Evolutionary conservation across 2,888 invertebrate species (phyloP).

Genomic region (Noctua janthe): DNA sequence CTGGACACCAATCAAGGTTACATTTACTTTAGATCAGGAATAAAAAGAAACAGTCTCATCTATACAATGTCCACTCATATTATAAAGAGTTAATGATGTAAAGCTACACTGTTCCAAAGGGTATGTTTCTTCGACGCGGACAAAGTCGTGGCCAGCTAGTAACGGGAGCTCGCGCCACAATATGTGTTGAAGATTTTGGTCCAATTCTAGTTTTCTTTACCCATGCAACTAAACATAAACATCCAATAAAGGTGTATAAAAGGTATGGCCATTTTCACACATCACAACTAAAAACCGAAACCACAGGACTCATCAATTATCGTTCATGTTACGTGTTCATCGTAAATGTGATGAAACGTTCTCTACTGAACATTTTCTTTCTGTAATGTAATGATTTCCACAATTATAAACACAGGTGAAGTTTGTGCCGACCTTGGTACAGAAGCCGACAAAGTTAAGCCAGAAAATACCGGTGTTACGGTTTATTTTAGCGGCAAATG

Average conservation of each 20-base stretch:
- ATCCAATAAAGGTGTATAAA: not conserved
- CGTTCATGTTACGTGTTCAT: no score
- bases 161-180: not conserved
- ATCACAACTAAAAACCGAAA: not conserved
- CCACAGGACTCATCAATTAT: not conserved
- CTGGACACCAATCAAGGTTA: not conserved
- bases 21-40: not conserved
- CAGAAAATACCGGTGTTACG: slow-evolving; percentile 28
- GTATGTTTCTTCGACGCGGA: not conserved
- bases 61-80: not conserved
- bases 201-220: not conserved
- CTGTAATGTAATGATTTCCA: slow-evolving; percentile 25
- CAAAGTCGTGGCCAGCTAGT: not conserved
- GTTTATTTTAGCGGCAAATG: slow-evolving; percentile 50
- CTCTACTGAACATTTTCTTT: slow-evolving; percentile 24
- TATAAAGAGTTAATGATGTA: not conserved
- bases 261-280: no score
- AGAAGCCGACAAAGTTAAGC: slow-evolving; percentile 39
- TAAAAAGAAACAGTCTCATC: not conserved
- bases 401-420: slow-evolving; percentile 51
- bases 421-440: slow-evolving; percentile 34
- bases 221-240: no score
- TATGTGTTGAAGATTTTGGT: not conserved
- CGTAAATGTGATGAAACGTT: not conserved
- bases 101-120: not conserved